Percentiles rank a stretch among this genome's conserved stretches.
Conservation (phyloP, 2,113 vertebrate species). For the Entosphenus tridentatus region DNA sequence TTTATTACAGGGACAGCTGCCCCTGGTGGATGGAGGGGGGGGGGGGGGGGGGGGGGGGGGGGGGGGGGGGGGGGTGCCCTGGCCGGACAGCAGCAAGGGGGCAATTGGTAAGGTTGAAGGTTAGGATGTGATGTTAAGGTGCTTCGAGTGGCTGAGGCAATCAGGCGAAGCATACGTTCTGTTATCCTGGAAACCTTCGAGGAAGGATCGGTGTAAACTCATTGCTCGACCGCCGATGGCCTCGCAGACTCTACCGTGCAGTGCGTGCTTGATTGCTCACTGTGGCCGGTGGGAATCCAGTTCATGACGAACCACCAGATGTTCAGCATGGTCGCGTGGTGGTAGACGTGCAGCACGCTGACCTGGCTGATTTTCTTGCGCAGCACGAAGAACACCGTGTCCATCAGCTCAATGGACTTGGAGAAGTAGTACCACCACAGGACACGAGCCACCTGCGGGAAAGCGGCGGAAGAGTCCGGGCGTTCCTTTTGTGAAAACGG, state of each 20-base stretch:
- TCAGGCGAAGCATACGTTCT: too few relatives aligned
- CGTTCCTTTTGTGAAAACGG: neutral
- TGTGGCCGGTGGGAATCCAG: slow-evolving; percentile 89
- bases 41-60: too few relatives aligned
- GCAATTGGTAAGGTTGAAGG: too few relatives aligned
- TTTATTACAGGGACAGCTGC: too few relatives aligned
- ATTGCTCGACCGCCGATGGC: too few relatives aligned
- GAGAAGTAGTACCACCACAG: slow-evolving; percentile 99
- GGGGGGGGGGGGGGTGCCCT: too few relatives aligned
- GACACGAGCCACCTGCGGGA: slow-evolving; percentile 40
- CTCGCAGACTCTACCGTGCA: neutral
- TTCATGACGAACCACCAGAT: slow-evolving; percentile 99
- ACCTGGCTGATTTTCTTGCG: slow-evolving; percentile 90
- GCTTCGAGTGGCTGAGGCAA: too few relatives aligned
- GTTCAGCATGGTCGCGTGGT: slow-evolving; percentile 69
- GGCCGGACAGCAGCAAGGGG: too few relatives aligned
- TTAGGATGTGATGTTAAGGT: too few relatives aligned
- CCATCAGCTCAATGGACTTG: slow-evolving; percentile 92
- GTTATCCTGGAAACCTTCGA: too few relatives aligned
- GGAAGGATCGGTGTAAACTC: too few relatives aligned
- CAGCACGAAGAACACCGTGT: slow-evolving; percentile 95
- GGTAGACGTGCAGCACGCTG: slow-evolving; percentile 77
- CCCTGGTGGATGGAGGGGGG: too few relatives aligned
- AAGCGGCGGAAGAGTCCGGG: slow-evolving; percentile 7
- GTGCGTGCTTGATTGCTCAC: slow-evolving; percentile 30